Percentiles rank a stretch among this genome's conserved stretches.
phyloP scores from a whole-genome alignment of 2,888 invertebrate genomes.

The Pasiphila rectangulata region DNA sequence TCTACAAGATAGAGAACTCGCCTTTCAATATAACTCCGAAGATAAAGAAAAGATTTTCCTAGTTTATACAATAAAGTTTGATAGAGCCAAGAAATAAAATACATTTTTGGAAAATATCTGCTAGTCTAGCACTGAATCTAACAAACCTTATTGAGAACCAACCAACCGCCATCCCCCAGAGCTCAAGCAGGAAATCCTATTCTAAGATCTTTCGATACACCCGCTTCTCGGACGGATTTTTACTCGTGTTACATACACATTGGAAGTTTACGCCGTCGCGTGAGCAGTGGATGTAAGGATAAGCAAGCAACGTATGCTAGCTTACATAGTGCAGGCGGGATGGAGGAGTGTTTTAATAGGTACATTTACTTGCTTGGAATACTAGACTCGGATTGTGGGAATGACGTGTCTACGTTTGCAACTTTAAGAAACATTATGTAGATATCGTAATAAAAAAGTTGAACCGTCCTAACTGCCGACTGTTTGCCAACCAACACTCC shows the following conservation, averaged over 20 bases:
- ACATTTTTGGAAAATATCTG: constrained; percentile 12
- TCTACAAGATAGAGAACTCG: too few relatives aligned
- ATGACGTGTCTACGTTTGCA: too few relatives aligned
- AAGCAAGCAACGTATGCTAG: constrained; percentile 32
- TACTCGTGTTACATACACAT: constrained; percentile 42
- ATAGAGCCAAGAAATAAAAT: constrained; percentile 8
- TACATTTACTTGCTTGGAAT: not conserved
- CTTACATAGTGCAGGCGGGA: constrained; percentile 5
- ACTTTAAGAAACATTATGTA: too few relatives aligned
- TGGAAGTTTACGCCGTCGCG: constrained; percentile 47
- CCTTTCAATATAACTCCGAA: too few relatives aligned
- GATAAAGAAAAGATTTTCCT: too few relatives aligned
- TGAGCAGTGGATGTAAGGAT: constrained; percentile 37
- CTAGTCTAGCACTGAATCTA: constrained; percentile 17
- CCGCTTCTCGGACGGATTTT: constrained; percentile 30
- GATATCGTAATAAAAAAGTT: too few relatives aligned
- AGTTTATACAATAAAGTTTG: too few relatives aligned
- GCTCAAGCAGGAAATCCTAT: constrained; percentile 30
- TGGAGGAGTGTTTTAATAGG: not conserved
- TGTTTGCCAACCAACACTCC: too few relatives aligned
- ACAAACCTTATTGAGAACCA: constrained; percentile 23
- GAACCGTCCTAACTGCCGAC: too few relatives aligned
- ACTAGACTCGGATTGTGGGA: too few relatives aligned
- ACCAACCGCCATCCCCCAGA: constrained; percentile 24
- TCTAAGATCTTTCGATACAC: constrained; percentile 28